A percentile compares a stretch with the other conserved stretches of the same genome.
Conservation (phyloP, 2,888 invertebrate species). For the Quadriops clusia region DNA sequence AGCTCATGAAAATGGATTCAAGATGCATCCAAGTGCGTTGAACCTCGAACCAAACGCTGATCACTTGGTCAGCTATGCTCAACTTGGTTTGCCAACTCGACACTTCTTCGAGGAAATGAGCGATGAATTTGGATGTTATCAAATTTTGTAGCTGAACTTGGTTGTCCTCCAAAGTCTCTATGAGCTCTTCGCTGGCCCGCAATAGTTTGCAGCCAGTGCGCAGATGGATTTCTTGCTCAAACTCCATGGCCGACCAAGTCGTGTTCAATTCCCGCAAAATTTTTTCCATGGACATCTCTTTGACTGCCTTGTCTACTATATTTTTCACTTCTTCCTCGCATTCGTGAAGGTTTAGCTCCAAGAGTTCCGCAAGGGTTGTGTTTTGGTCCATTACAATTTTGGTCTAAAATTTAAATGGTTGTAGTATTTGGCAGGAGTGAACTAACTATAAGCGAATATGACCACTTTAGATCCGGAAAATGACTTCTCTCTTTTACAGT, state of each 20-base stretch:
- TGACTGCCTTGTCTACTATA: slow-evolving; percentile 95
- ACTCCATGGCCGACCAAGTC: slow-evolving; percentile 90
- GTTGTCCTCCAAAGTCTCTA: slow-evolving; percentile 95
- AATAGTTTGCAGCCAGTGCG: slow-evolving; percentile 79
- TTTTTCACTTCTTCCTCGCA: slow-evolving; percentile 96
- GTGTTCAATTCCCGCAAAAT: slow-evolving; percentile 77
- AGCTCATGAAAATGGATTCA: slow-evolving; percentile 96
- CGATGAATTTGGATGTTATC: slow-evolving; percentile 93
- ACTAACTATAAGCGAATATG: too few species aligned
- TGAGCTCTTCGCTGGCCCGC: slow-evolving; percentile 86
- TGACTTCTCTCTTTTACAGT: too few species aligned
- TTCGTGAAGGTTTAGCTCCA: slow-evolving; percentile 86
- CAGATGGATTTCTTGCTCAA: slow-evolving; percentile 78
- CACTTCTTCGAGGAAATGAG: slow-evolving; percentile 89
- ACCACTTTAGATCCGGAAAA: too few species aligned
- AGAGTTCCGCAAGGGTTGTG: slow-evolving; percentile 83
- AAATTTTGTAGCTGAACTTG: slow-evolving; percentile 94
- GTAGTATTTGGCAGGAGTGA: too few species aligned
- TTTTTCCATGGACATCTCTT: slow-evolving; percentile 98
- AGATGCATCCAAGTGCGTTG: slow-evolving; percentile 95
- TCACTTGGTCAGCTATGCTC: slow-evolving; percentile 87
- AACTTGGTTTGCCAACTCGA: slow-evolving; percentile 89
- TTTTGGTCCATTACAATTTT: slow-evolving; percentile 87
- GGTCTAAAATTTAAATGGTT: slow-evolving; percentile 47
- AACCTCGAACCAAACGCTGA: slow-evolving; percentile 88